Base-by-base conservation (phyloP, 2,888 invertebrate species). In the Drosophila testacea region DNA sequence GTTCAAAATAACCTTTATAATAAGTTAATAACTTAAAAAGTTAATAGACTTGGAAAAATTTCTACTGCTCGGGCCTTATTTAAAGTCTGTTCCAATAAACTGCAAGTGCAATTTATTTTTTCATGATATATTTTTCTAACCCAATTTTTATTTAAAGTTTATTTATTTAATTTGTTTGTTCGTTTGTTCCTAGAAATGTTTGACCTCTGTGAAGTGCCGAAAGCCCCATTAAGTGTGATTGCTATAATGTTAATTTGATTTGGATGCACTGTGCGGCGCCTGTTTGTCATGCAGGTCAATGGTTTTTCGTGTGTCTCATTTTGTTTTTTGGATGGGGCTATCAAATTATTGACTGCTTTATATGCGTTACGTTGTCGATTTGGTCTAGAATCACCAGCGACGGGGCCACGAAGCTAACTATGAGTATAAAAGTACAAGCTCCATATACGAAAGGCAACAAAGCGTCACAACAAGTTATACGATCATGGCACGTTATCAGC, bases 201-300 rank as follows among this genome's bases (percentile, higher is more conserved):
- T 7, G 39, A 63, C 56, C 62, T 63, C 28, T 55, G 32, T 27
- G 16, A 46, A 44, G 6, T 36, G 47, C 32, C 59, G 59, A 39
- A 41, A 44, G 46, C 13, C 13, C 11, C 11, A 11, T 51, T 28
- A 41, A 16, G 32, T 4, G 36, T 39, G n/a, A 1, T 13, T 9
- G 28, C 1, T 7, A 22, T n/a, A 47, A 66, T 16, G 11, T 47
- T 30, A 50, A 62, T 30, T 56, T 22, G 44, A 34, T 36, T 67
- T 61, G 7, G 52, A 50, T 46, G 50, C 70, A 74, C 86, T 73
- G 77, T 79, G 85, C 79, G 70, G 59, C 71, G 80, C 74, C 88
- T 88, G 83, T 55, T 85, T 83, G 78, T 74, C 85, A 87, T 83
- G 88, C 83, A 69, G 79, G 81, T 75, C 81, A 72, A 78, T 78